Base-by-base conservation (phyloP, 2,888 invertebrate species). In the Anarsia innoxiella region DNA sequence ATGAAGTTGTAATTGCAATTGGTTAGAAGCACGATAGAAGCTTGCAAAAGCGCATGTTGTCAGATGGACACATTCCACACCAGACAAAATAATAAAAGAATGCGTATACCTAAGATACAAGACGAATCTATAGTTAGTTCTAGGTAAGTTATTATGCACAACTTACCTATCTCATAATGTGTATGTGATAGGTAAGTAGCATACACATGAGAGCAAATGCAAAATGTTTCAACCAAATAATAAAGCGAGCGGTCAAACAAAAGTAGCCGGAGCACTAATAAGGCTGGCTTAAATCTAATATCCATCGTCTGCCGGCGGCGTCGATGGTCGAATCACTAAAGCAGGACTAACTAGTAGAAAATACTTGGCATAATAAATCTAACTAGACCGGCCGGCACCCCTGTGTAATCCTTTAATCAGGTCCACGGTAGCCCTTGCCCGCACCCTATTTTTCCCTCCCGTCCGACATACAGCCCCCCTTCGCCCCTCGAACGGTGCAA, bases 401-500 rank as follows among this genome's bases (percentile, higher is more conserved):
- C 69, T 50, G 62, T 69, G 74, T 83, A 84, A 84, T 83, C 84
- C 83, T 83, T 83, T 84, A 83, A 83, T 83, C 83, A 82, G 82
- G 77, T 78, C 78, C 77, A 70, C 74, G 56, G 73, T 78, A 69
- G 75, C 82, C 83, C 79, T 78, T 77, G 68, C 77, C 74, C 65
- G 72, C 79, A 74, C 83, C 82, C 80, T 73, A 74, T 82, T 80
- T 76, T 77, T 76, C 73, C 79, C 76, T 64, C 74, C 77, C 71
- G 65, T 61, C 51, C 45, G 49, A 61, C 59, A 59, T 60, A 59
- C 55, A 60, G 59, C 57, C 50, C 42, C 41, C 48, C 51, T 45
- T 59, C 53, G 62, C 68, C 74, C 78, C 76, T 72, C 72, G 74
- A 79, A 83, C 73, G 82, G 79, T 85, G 86, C 84, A 85, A 86